Conservation (phyloP, 1,140 invertebrate genomes). For the Cataglyphis hispanica region DNA sequence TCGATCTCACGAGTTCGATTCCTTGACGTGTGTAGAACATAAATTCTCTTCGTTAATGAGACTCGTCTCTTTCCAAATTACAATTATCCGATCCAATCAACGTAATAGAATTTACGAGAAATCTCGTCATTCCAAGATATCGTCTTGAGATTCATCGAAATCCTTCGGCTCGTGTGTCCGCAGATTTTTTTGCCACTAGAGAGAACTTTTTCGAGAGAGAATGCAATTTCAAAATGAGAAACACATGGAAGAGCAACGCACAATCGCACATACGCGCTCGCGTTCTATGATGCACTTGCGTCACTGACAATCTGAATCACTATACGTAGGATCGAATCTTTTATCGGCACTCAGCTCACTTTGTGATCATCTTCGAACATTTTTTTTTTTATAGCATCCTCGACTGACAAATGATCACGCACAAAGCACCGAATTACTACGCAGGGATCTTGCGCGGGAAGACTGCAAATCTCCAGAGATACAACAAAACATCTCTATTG, state of each 20-base stretch:
- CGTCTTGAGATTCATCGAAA: neutral
- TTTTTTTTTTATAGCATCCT: neutral
- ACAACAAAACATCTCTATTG: neutral
- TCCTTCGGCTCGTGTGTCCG: neutral
- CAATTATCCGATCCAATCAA: neutral
- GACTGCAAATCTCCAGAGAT: neutral
- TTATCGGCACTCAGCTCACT: neutral
- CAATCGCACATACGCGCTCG: neutral
- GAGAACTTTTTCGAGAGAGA: neutral
- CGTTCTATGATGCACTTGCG: neutral
- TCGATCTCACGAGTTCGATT: constrained; percentile 31
- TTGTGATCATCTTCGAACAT: neutral
- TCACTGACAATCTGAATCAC: neutral
- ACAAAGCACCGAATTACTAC: neutral
- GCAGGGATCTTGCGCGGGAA: constrained; percentile 49
- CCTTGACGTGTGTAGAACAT: neutral
- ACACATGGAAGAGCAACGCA: constrained; percentile 1
- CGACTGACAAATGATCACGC: neutral
- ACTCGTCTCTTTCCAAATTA: constrained; percentile 13
- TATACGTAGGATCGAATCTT: neutral
- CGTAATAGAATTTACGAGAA: neutral
- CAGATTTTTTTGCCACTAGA: neutral
- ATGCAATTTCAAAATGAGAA: neutral
- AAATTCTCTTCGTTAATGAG: constrained; percentile 26
- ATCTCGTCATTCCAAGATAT: neutral